A percentile compares a stretch with the other conserved stretches of the same genome.
Conservation (phyloP, 2,797 vertebrate species). For the Chelidonichthys spinosus region DNA sequence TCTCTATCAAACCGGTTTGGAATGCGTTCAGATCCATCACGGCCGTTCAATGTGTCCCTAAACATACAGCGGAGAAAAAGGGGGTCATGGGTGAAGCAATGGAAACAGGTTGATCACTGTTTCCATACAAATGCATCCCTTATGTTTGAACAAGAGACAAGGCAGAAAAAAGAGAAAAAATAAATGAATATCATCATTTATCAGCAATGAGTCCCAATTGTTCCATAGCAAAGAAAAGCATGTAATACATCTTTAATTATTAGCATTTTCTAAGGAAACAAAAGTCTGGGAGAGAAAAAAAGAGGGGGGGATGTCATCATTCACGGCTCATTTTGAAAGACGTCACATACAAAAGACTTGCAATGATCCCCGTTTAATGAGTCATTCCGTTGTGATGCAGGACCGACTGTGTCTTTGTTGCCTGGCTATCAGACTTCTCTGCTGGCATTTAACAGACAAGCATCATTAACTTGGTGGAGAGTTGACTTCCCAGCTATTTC, state of each 20-base stretch:
- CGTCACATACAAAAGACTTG: conserved; percentile 46
- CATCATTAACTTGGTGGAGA: conserved; percentile 59
- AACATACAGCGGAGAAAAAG: conserved; percentile 43
- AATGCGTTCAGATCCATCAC: conserved; percentile 76
- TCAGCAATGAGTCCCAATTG: conserved; percentile 46
- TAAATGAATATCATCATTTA: conserved; percentile 60
- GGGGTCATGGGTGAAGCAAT: conserved; percentile 56
- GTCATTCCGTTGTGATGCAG: conserved; percentile 52
- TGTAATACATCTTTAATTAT: conserved; percentile 61
- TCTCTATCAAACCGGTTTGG: conserved; percentile 60
- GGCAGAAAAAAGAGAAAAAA: conserved; percentile 19
- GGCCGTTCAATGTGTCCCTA: conserved; percentile 62
- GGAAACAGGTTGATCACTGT: conserved; percentile 71
- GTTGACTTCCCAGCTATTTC: conserved; percentile 69
- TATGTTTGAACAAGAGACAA: conserved; percentile 29
- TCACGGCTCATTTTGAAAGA: conserved; percentile 65
- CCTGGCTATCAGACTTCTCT: conserved; percentile 60
- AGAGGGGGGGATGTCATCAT: conserved; percentile 40
- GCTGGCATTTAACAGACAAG: conserved; percentile 62
- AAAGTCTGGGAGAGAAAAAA: conserved; percentile 11
- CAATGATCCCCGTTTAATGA: conserved; percentile 67
- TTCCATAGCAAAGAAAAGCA: conserved; percentile 38
- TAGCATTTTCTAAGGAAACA: conserved; percentile 44
- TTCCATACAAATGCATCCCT: conserved; percentile 33
- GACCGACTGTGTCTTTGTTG: conserved; percentile 59